Conservation (phyloP, 2,113 vertebrate genomes). For the Astur gentilis region DNA sequence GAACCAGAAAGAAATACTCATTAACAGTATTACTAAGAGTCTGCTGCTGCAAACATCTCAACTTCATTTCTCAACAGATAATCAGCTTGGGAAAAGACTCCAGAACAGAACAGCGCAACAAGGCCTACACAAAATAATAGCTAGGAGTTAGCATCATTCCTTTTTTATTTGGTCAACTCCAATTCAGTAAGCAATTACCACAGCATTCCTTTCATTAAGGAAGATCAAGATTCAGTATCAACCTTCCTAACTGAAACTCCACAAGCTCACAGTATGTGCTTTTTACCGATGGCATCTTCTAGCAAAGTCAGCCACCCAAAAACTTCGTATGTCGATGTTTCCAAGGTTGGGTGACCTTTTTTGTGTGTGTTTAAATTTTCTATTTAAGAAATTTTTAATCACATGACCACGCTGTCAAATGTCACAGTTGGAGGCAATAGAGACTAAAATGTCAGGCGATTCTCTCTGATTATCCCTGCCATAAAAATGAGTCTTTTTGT, state of each 20-base stretch:
- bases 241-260: background rate
- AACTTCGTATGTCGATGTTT: background rate
- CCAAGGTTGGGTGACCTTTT: background rate
- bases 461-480: background rate
- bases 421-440: background rate
- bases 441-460: background rate
- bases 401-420: background rate
- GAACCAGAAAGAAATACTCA: background rate
- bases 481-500: background rate
- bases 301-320: background rate
- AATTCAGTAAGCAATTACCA: background rate
- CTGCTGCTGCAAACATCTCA: background rate
- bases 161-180: background rate
- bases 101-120: background rate
- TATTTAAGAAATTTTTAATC: background rate
- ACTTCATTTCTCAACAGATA: background rate
- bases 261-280: accelerated
- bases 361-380: accelerated
- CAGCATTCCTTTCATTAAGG: background rate
- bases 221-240: background rate
- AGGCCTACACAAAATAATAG: background rate
- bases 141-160: background rate
- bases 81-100: background rate
- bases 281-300: background rate
- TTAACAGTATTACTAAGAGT: background rate